phyloP scores from a whole-genome alignment of 1,140 invertebrate species.

The Drosophila bocqueti region DNA sequence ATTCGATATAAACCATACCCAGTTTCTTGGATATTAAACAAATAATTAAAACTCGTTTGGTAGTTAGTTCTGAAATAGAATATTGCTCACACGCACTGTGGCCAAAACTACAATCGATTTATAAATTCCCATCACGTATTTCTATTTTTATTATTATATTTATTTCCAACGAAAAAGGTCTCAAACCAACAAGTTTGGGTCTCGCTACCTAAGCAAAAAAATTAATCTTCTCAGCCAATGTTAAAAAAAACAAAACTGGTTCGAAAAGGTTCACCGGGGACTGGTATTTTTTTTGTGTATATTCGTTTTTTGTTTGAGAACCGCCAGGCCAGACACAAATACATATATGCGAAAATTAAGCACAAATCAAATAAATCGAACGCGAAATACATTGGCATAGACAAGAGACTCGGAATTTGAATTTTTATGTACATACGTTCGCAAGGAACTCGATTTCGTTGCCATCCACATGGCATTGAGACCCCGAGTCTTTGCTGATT shows the following conservation, averaged over 20 bases:
- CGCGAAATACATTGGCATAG: slow-evolving; percentile 28
- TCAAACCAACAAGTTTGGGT: slow-evolving; percentile 20
- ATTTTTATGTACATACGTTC: slow-evolving; percentile 21
- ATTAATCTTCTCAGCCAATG: slow-evolving; percentile 38
- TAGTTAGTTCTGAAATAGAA: not conserved
- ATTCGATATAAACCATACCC: no score
- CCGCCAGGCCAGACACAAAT: slow-evolving; percentile 32
- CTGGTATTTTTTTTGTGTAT: slow-evolving; percentile 10
- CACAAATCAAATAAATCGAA: slow-evolving; percentile 30
- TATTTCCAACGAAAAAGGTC: not conserved
- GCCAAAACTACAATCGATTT: not conserved
- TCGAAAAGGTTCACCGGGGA: slow-evolving; percentile 23
- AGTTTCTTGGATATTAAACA: no score
- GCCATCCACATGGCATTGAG: slow-evolving; percentile 44
- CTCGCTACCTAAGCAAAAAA: slow-evolving; percentile 11
- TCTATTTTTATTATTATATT: not conserved
- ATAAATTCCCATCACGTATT: not conserved
- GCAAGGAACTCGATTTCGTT: slow-evolving; percentile 35
- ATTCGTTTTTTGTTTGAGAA: slow-evolving; percentile 15
- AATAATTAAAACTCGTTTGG: not conserved
- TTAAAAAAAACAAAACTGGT: slow-evolving; percentile 31
- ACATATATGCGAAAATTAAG: slow-evolving; percentile 40
- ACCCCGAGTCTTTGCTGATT: slow-evolving; percentile 13
- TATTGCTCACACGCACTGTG: not conserved
- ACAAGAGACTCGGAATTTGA: slow-evolving; percentile 16